phyloP scores from a whole-genome alignment of 1,140 invertebrate genomes.

The Drosophila pseudoobscura region DNA sequence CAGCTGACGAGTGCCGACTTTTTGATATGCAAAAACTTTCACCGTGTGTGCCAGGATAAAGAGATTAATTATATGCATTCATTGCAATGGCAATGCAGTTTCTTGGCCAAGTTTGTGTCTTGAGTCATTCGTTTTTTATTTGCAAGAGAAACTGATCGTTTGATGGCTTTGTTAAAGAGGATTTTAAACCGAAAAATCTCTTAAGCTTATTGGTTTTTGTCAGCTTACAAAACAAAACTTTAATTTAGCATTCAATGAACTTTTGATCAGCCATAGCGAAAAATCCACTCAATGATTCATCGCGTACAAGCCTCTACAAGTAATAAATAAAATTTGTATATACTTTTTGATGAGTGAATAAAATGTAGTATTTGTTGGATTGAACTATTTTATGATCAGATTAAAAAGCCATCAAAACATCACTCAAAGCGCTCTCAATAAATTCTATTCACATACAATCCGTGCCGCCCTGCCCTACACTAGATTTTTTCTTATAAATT shows the following conservation, averaged over 20 bases:
- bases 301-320: not conserved
- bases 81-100: not conserved
- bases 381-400: constrained; percentile 22
- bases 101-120: constrained; percentile 46
- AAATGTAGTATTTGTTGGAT: constrained; percentile 6
- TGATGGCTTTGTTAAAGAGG: constrained; percentile 1
- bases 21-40: constrained; percentile 69
- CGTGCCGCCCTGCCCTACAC: constrained; percentile 4
- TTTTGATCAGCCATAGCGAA: not conserved
- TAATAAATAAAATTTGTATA: constrained; percentile 1
- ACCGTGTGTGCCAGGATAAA: constrained; percentile 36
- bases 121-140: constrained; percentile 46
- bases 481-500: constrained; percentile 36
- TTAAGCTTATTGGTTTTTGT: not conserved
- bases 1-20: constrained; percentile 45
- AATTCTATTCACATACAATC: constrained; percentile 27
- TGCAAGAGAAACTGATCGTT: constrained; percentile 3
- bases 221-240: not conserved
- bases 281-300: too few species aligned
- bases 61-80: constrained; percentile 52
- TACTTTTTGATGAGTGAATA: not conserved
- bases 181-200: constrained; percentile 3
- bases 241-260: not conserved
- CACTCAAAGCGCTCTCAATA: constrained; percentile 1
- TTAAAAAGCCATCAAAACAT: constrained; percentile 27